Evolutionary conservation across 2,888 invertebrate species (phyloP), one percentile per base, ranked within the genome.

Genomic region (Dolomedes plantarius): DNA sequence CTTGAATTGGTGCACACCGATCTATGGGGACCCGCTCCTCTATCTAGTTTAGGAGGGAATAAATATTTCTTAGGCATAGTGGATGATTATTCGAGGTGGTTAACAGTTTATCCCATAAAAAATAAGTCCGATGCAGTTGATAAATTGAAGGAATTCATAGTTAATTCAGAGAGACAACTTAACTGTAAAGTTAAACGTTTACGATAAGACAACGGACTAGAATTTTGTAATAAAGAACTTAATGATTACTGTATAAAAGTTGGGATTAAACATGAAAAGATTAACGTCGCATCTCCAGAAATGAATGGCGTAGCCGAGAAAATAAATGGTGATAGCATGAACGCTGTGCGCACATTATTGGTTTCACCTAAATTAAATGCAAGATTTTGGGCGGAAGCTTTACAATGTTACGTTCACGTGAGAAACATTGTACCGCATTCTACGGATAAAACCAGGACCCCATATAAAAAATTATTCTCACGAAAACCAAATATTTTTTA

Each of bases 21-120:
- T 36, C 11, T 36, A 7, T 36, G 36, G 36, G 36, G 36, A 7
- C 36, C 11, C 11, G 36, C 36, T 11, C 36, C 56, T 19, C 6
- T 6, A 9, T 5, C 56, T 19, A 56, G 56, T 56, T 9, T 9
- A 6, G 56, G 23, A 19, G 16, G 56, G 9, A 6, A 5, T n/a
- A 56, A 23, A 23, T 56, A 56, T 56, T 56, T 56, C 56, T 16
- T 56, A 19, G 56, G 56, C 9, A 56, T 56, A 56, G 56, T 56
- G 6, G 56, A 56, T 56, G 56, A 9, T 56, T 56, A 56, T 56
- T 9, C 23, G 56, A 56, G 56, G 16, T 56, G 56, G 56, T 6
- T 56, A 6, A n/a, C n/a, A 56, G 56, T 56, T 56, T n/a, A 19
- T 56, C 5, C 56, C 9, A n/a, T n/a, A n/a, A n/a, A n/a, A n/a